Percentiles rank a stretch among this genome's conserved stretches.
Conservation (phyloP, 37 sponge, comb jelly and placozoan species). For the Ephydatia muelleri region DNA sequence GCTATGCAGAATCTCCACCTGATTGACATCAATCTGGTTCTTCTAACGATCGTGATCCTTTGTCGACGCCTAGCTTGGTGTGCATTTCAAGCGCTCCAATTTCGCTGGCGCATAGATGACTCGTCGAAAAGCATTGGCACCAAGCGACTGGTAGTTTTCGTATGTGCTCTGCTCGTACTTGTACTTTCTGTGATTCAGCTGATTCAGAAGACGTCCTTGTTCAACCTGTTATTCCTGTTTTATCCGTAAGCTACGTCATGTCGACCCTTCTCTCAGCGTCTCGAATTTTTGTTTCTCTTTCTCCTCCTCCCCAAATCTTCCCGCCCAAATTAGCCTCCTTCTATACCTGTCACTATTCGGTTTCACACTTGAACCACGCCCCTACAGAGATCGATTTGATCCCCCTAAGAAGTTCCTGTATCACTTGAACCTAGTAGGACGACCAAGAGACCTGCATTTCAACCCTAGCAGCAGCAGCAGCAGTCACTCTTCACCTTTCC, state of each 20-base stretch:
- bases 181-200: constrained; percentile 49
- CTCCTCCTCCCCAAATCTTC: neutral
- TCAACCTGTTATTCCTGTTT: constrained; percentile 77
- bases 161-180: constrained; percentile 24
- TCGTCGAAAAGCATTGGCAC: too few species aligned
- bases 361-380: constrained; percentile 71
- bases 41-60: constrained; percentile 56
- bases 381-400: constrained; percentile 21
- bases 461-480: too few species aligned
- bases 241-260: constrained; percentile 64
- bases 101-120: too few species aligned
- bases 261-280: neutral
- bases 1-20: too few species aligned
- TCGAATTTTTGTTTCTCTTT: neutral
- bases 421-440: too few species aligned
- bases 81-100: constrained; percentile 33
- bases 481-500: too few species aligned
- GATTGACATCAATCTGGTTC: constrained; percentile 62
- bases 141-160: constrained; percentile 10
- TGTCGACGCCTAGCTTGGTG: constrained; percentile 58
- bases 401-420: constrained; percentile 46
- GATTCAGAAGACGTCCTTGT: constrained; percentile 62
- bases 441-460: too few species aligned
- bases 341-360: constrained; percentile 86
- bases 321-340: constrained; percentile 28